Base-by-base conservation (phyloP, 1,140 invertebrate species). In the Argopecten irradians region DNA sequence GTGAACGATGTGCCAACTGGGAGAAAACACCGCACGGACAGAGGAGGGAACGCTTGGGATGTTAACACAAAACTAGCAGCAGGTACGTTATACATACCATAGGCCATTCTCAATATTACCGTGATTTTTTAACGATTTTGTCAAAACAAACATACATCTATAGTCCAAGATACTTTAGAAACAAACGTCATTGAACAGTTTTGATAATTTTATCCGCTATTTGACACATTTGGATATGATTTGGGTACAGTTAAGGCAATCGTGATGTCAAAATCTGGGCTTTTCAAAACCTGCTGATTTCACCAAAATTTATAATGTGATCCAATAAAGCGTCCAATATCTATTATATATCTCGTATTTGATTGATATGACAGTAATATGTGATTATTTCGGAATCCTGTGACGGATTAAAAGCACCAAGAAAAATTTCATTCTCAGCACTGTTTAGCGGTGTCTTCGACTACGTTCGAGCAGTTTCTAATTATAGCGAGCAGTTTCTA, bases 11-110 rank as follows among this genome's bases (percentile, higher is more conserved):
- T 86, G 3, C 32, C 86, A 86, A 86, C 86, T 22, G 32, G 46
- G 5, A 86, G 43, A 13, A 34, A 35, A 86, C 86, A 86, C n/a
- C n/a, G 28, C 19, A 71, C 86, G 34, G 13, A 22, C 32, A 46
- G n/a, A 32, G 43, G 86, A 55, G 86, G 86, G 8, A 71, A 34
- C 16, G 86, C 86, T 3, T 86, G 43, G 46, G 43, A 86, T 86
- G 86, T 86, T 19, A 86, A 82, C 71, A 86, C 46, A n/a, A 86
- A 86, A 34, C 46, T 86, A 33, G 85, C 85, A 34, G 43, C 86
- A 86, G 86, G 86, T 86, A 71, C 14, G 28, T 14, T 43, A n/a
- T 19, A 86, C 8, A 5, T 19, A 41, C 14, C 22, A 39, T 16
- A 22, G 0, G 39, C n/a, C 35, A 14, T 39, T 28, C n/a, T 3